phyloP scores from a whole-genome alignment of 2,888 invertebrate genomes.

The Drosophila formosana region DNA sequence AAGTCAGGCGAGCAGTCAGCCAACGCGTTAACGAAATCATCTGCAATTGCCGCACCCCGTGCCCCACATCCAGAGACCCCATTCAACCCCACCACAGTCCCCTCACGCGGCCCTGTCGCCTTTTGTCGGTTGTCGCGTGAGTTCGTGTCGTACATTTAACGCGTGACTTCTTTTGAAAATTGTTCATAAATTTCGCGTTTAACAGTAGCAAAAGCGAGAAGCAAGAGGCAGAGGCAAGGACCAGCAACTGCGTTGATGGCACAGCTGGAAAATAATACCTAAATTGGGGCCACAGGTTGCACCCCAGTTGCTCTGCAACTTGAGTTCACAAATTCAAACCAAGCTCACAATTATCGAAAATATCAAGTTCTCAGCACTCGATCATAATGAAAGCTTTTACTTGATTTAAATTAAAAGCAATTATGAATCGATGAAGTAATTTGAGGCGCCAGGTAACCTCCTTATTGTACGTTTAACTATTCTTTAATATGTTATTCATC shows the following conservation, averaged over 20 bases:
- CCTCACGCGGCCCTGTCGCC: background rate
- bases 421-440: no score
- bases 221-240: slow-evolving; percentile 12
- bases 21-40: slow-evolving; percentile 79
- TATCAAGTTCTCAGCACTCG: no score
- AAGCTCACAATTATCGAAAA: background rate
- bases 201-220: slow-evolving; percentile 74
- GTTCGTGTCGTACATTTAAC: slow-evolving; percentile 78
- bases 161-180: slow-evolving; percentile 79
- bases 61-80: slow-evolving; percentile 12
- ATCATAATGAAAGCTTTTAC: no score
- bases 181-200: slow-evolving; percentile 80
- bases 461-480: no score
- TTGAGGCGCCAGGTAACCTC: no score
- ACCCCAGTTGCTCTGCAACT: slow-evolving; percentile 24
- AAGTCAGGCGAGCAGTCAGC: slow-evolving; percentile 25
- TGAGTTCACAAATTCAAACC: background rate
- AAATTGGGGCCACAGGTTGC: slow-evolving; percentile 11
- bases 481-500: no score
- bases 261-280: slow-evolving; percentile 43
- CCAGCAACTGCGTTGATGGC: slow-evolving; percentile 52
- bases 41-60: slow-evolving; percentile 46
- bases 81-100: background rate
- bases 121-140: slow-evolving; percentile 69
- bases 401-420: no score